phyloP scores from a whole-genome alignment of 2,113 vertebrate species.

The Narcine bancroftii region DNA sequence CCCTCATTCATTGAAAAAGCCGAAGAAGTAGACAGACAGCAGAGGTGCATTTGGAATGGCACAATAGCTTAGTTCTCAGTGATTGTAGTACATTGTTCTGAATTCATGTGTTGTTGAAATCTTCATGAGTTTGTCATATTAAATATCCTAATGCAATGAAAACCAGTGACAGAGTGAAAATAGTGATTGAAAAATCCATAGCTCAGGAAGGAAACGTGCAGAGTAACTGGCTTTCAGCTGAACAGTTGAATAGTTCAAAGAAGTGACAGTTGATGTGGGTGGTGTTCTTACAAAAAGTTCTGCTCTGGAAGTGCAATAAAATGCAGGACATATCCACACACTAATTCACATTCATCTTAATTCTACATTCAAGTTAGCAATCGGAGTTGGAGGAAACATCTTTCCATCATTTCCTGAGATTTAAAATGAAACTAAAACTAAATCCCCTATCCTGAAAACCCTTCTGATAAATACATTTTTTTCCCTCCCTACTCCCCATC shows the following conservation, averaged over 20 bases:
- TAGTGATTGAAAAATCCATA: no score
- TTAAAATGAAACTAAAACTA: background rate
- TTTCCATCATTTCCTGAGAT: background rate
- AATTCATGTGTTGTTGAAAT: background rate
- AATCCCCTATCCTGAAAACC: background rate
- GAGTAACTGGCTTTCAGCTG: background rate
- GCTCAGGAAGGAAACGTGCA: no score
- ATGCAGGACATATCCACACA: background rate
- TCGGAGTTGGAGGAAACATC: no score
- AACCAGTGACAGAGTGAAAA: background rate
- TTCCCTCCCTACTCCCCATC: no score
- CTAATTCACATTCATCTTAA: no score
- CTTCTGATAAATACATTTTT: no score
- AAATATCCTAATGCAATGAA: background rate
- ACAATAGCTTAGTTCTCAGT: background rate
- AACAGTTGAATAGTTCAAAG: background rate
- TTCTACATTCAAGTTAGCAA: no score
- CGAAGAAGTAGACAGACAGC: background rate
- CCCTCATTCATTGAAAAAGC: no score
- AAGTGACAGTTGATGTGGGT: background rate
- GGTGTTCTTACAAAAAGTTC: background rate
- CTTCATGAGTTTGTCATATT: background rate
- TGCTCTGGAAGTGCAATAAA: background rate
- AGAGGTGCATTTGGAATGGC: background rate
- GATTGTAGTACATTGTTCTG: background rate